A percentile compares a stretch with the other conserved stretches of the same genome.
Evolutionary conservation across 2,113 vertebrate genomes (phyloP).

Genomic region (Dipodomys spectabilis): DNA sequence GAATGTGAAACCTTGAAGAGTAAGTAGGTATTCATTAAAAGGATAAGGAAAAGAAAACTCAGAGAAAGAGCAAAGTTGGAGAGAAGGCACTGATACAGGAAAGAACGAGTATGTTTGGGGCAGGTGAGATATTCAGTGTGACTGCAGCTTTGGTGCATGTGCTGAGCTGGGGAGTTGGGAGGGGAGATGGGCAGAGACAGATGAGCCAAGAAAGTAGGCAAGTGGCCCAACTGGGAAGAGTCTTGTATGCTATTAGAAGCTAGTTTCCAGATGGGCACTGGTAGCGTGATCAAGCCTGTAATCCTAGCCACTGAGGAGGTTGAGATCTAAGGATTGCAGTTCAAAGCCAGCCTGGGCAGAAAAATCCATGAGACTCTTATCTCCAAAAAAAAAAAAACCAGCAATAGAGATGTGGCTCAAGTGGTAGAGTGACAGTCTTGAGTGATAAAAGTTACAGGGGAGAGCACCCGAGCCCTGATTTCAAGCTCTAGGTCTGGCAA

Average conservation of each 20-base stretch:
- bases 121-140: neutral
- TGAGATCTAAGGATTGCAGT: too few relatives aligned
- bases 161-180: neutral
- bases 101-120: neutral
- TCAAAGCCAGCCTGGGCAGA: too few relatives aligned
- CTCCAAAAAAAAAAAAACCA: too few relatives aligned
- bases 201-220: neutral
- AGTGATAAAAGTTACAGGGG: too few relatives aligned
- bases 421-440: too few relatives aligned
- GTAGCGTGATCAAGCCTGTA: too few relatives aligned
- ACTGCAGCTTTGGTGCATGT: neutral
- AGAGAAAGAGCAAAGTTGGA: neutral
- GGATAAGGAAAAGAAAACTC: neutral
- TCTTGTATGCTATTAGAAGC: neutral
- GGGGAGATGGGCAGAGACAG: neutral
- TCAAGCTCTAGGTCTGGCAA: too few relatives aligned
- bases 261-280: neutral
- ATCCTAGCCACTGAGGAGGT: too few relatives aligned
- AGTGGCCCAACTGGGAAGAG: neutral
- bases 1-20: neutral
- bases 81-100: neutral
- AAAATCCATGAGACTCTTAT: too few relatives aligned
- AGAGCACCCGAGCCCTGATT: too few relatives aligned
- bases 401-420: too few relatives aligned
- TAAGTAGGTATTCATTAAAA: neutral